Evolutionary conservation across 2,888 invertebrate genomes (phyloP).

Genomic region (Caenorhabditis imperialis): DNA sequence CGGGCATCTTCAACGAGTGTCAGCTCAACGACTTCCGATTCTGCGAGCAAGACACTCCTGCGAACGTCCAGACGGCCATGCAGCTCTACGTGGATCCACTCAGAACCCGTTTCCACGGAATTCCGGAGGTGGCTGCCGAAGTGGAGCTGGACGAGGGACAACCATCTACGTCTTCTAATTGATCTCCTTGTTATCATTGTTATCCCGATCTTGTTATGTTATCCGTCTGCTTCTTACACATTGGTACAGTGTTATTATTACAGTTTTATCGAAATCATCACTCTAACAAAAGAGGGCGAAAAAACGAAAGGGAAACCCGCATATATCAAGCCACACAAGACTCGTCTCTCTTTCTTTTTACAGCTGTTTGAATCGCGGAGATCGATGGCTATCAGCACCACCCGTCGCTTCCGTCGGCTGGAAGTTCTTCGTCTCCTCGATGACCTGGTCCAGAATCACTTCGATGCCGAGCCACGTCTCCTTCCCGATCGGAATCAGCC

Average conservation of each 20-base stretch:
- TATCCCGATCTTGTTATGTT: background rate
- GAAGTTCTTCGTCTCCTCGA: conserved; percentile 61
- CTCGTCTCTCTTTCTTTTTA: conserved; percentile 6
- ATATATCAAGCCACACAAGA: conserved; percentile 1
- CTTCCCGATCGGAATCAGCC: conserved; percentile 72
- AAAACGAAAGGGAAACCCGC: conserved; percentile 12
- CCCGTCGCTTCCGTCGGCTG: conserved; percentile 34
- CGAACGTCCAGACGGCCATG: conserved; percentile 1
- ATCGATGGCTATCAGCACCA: conserved; percentile 26
- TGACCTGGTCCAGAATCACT: conserved; percentile 69
- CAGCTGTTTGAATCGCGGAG: conserved; percentile 52
- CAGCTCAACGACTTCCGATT: conserved; percentile 21
- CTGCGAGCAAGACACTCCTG: conserved; percentile 47
- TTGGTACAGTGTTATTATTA: conserved; percentile 16
- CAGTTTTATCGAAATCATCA: conserved; percentile 13
- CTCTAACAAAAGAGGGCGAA: conserved; percentile 19
- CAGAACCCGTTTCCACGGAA: conserved; percentile 40
- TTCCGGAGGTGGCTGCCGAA: conserved; percentile 40
- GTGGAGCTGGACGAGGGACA: conserved; percentile 4
- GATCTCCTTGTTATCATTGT: background rate
- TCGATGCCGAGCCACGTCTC: conserved; percentile 70
- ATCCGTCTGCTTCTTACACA: background rate
- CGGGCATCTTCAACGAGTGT: conserved; percentile 32
- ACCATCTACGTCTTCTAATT: conserved; percentile 13
- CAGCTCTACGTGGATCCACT: conserved; percentile 52